A percentile compares a stretch with the other conserved stretches of the same genome.
phyloP scores from a whole-genome alignment of 2,113 vertebrate genomes.

The Rhipidura dahli region DNA sequence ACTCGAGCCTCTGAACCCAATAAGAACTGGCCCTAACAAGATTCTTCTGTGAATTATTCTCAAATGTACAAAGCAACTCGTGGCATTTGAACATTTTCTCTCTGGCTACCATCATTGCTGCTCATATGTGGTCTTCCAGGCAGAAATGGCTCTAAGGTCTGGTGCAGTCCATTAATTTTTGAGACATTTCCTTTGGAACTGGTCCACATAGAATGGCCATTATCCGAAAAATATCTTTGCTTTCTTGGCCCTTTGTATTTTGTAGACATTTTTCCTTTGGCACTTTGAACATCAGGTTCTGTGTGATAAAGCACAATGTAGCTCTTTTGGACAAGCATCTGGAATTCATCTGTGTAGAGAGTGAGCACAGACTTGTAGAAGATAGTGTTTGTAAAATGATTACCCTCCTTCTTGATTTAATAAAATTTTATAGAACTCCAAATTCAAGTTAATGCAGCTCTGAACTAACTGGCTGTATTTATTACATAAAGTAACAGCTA shows the following conservation, averaged over 20 bases:
- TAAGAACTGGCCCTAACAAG: too few relatives aligned
- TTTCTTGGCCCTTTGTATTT: not conserved
- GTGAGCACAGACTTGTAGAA: conserved; percentile 7
- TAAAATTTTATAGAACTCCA: not conserved
- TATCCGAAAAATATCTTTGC: not conserved
- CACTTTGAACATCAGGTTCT: conserved; percentile 30
- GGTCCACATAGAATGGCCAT: not conserved
- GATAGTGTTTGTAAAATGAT: conserved; percentile 28
- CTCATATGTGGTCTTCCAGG: not conserved
- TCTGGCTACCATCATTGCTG: not conserved
- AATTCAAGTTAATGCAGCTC: not conserved
- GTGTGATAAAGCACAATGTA: conserved; percentile 22
- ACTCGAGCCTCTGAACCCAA: not conserved
- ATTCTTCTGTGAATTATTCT: not conserved
- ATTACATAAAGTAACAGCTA: not conserved
- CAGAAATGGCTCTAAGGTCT: not conserved
- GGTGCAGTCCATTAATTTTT: not conserved
- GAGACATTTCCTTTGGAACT: not conserved
- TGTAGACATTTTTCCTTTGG: conserved; percentile 13
- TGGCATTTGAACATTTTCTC: rapidly evolving
- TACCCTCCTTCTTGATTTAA: not conserved
- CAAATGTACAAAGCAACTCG: not conserved
- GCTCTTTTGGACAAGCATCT: conserved; percentile 37
- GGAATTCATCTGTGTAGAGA: conserved; percentile 19
- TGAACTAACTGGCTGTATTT: not conserved